Base-by-base conservation (phyloP, 2,113 vertebrate genomes). In the Romanogobio albipinnatus region DNA sequence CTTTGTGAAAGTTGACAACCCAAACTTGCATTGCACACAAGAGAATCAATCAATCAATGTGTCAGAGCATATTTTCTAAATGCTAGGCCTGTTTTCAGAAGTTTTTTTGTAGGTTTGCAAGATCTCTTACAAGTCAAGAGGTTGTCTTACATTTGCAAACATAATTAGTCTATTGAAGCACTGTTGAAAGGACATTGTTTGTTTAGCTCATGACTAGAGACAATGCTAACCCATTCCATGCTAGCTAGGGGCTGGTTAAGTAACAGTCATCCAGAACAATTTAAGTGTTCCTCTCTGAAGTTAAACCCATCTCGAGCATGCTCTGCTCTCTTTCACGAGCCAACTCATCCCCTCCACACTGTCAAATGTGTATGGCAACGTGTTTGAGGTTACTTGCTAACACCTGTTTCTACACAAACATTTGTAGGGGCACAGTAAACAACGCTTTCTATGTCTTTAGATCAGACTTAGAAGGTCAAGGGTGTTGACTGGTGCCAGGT, bases 311-410 rank as follows among this genome's bases (percentile, higher is more conserved):
- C 80, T 83, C 26, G 19, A 47, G 9, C 51, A 79, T 9, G 87
- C 87, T 92, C 93, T 93, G 92, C 68, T 92, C 89, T 90, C 88
- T 89, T 92, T 93, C 92, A 94, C 73, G 8, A 53, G 45, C 90
- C 90, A 84, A 90, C 89, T 89, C 90, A 62, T 91, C 62, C 56
- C 73, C 76, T 79, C n/a, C 45, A 13, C 73, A 61, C 80, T 85
- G 85, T 81, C 84, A 87, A 68, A 78, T 58, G 84, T 86, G n/a
- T n/a, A n/a, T n/a, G n/a, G n/a, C n/a, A n/a, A 88, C 86, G 76
- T 90, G 90, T 92, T 90, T 87, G 49, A 87, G 90, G 89, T 89
- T 93, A 93, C 95, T 92, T 88, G 88, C 86, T 91, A 80, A 87
- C 94, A 95, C 91, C 90, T 93, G 91, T 90, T 89, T 92, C 85